Conservation (phyloP, 2,888 invertebrate species). For the Tinea semifulvella region DNA sequence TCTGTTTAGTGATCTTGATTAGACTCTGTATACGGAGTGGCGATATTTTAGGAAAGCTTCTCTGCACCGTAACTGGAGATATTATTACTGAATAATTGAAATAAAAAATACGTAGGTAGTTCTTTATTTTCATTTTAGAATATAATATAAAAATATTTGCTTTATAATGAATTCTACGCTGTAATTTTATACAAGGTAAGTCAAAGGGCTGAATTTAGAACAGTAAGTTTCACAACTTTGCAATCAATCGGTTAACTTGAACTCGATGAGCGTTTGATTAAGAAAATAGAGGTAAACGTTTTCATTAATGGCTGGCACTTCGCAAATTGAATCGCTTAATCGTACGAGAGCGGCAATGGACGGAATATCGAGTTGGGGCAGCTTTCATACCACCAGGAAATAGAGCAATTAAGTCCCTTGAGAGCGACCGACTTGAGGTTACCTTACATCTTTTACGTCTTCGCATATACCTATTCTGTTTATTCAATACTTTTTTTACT, state of each 20-base stretch:
- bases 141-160: too few species aligned
- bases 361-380: slow-evolving; percentile 39
- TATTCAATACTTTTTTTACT: background rate
- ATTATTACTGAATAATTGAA: too few species aligned
- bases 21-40: too few species aligned
- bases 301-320: slow-evolving; percentile 40
- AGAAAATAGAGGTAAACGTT: slow-evolving; percentile 15
- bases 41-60: too few species aligned
- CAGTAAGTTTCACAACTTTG: too few species aligned
- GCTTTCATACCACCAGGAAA: slow-evolving; percentile 37
- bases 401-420: slow-evolving; percentile 37
- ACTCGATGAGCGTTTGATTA: slow-evolving; percentile 4
- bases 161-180: too few species aligned
- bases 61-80: too few species aligned
- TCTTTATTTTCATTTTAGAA: too few species aligned
- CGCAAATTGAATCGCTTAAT: slow-evolving; percentile 53
- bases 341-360: slow-evolving; percentile 30
- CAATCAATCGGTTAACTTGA: background rate
- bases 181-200: too few species aligned
- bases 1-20: too few species aligned
- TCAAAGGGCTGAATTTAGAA: too few species aligned
- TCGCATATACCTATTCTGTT: slow-evolving; percentile 7
- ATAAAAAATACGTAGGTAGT: too few species aligned
- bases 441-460: slow-evolving; percentile 16
- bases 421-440: slow-evolving; percentile 34